Conservation (phyloP, 2,113 vertebrate genomes). For the Sialia sialis region DNA sequence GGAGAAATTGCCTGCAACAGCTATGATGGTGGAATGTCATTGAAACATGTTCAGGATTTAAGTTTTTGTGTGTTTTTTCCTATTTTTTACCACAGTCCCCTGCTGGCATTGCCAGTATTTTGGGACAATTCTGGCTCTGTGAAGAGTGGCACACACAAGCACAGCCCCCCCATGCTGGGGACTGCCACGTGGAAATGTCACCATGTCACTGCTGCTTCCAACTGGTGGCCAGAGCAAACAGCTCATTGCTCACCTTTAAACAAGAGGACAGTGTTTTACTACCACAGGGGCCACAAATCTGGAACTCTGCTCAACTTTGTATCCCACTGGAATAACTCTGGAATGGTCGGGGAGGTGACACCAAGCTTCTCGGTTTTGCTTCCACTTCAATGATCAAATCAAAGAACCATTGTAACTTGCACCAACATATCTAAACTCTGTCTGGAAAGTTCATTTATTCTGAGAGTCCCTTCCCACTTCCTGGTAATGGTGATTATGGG, state of each 20-base stretch:
- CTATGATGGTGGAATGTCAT: background rate
- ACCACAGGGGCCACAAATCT: background rate
- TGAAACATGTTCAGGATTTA: background rate
- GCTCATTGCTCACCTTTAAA: background rate
- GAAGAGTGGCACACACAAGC: fast-evolving
- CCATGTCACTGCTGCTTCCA: background rate
- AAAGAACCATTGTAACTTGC: background rate
- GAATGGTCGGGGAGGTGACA: background rate
- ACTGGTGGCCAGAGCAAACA: background rate
- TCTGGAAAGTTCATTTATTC: background rate
- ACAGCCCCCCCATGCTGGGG: fast-evolving
- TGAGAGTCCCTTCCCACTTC: background rate
- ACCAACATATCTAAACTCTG: background rate
- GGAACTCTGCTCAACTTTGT: background rate
- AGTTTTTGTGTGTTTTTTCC: background rate
- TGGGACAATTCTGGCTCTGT: background rate
- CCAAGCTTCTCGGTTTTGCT: background rate
- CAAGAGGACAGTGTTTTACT: background rate
- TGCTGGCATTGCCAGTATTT: background rate
- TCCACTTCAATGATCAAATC: background rate
- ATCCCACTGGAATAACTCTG: background rate
- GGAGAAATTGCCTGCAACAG: background rate
- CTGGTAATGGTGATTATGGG: background rate
- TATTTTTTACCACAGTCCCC: background rate
- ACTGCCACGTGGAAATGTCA: fast-evolving